Evolutionary conservation across 1,140 invertebrate genomes (phyloP).

Genomic region (Frieseomelitta varia): DNA sequence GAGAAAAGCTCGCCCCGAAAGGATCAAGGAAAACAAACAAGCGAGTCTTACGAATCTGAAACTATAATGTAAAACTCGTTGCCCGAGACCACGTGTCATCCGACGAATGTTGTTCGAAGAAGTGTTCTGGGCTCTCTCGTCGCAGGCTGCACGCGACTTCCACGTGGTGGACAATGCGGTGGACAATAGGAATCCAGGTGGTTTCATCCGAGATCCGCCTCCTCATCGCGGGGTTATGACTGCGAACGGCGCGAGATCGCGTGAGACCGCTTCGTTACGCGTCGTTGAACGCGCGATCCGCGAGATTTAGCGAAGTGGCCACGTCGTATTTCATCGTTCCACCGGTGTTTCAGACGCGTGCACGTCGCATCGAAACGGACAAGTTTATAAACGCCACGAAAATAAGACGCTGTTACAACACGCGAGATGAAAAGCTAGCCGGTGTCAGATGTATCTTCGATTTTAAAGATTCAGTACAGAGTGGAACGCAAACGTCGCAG

Average conservation of each 20-base stretch:
- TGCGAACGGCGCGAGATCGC: slow-evolving; percentile 1
- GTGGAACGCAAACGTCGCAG: neutral
- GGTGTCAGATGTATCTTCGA: neutral
- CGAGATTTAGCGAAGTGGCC: slow-evolving; percentile 1
- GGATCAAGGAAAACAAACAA: neutral
- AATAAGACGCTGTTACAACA: neutral
- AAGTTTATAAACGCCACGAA: slow-evolving; percentile 1
- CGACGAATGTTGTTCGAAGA: no score
- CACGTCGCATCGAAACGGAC: neutral
- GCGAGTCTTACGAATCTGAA: neutral
- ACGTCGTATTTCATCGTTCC: neutral
- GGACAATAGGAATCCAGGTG: neutral
- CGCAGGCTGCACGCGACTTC: slow-evolving; percentile 40
- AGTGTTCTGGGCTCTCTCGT: neutral
- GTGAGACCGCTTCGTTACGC: slow-evolving; percentile 22
- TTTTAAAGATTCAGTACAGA: neutral
- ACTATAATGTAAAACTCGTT: neutral
- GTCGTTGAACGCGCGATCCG: slow-evolving; percentile 5
- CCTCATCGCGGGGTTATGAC: neutral
- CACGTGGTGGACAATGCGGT: neutral
- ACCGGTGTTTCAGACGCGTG: neutral
- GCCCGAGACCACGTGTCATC: no score
- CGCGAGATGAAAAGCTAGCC: slow-evolving; percentile 8
- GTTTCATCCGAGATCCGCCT: neutral
- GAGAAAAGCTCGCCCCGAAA: neutral